Evolutionary conservation across 2,113 vertebrate species (phyloP).

Genomic region (Pseudorhombus dupliciocellatus): DNA sequence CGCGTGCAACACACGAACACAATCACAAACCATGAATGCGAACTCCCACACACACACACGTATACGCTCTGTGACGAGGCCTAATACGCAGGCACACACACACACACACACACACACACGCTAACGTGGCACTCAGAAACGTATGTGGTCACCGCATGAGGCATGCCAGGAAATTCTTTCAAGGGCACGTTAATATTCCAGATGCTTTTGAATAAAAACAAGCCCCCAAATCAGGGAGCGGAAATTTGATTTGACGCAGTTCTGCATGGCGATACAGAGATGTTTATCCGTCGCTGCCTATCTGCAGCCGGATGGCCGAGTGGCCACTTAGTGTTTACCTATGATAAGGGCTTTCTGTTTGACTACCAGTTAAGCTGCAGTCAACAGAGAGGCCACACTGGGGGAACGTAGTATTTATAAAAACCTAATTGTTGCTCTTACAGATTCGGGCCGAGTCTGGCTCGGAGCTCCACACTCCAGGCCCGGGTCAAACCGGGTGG

Average conservation of each 20-base stretch:
- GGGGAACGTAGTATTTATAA: constrained; percentile 37
- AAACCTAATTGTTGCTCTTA: constrained; percentile 28
- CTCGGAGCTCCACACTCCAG: not conserved
- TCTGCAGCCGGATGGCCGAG: constrained; percentile 67
- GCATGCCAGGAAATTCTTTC: constrained; percentile 74
- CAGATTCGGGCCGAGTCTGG: constrained; percentile 12
- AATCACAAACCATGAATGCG: not conserved
- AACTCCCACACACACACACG: not conserved
- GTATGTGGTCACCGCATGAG: constrained; percentile 69
- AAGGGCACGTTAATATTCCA: constrained; percentile 81
- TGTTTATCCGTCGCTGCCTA: constrained; percentile 68
- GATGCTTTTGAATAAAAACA: constrained; percentile 79
- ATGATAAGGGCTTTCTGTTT: constrained; percentile 73
- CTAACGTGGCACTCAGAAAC: constrained; percentile 40
- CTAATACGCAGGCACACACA: constrained; percentile 29
- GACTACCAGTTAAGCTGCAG: constrained; percentile 62
- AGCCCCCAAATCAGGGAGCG: constrained; percentile 63
- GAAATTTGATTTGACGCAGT: constrained; percentile 74
- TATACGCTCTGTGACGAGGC: constrained; percentile 1
- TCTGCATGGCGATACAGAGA: constrained; percentile 59
- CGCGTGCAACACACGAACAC: constrained; percentile 1
- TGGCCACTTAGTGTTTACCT: constrained; percentile 71
- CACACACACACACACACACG: constrained; percentile 1
- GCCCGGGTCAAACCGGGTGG: constrained; percentile 2
- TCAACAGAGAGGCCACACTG: constrained; percentile 52